phyloP scores from a whole-genome alignment of 2,797 vertebrate species.

The Streptopelia turtur region DNA sequence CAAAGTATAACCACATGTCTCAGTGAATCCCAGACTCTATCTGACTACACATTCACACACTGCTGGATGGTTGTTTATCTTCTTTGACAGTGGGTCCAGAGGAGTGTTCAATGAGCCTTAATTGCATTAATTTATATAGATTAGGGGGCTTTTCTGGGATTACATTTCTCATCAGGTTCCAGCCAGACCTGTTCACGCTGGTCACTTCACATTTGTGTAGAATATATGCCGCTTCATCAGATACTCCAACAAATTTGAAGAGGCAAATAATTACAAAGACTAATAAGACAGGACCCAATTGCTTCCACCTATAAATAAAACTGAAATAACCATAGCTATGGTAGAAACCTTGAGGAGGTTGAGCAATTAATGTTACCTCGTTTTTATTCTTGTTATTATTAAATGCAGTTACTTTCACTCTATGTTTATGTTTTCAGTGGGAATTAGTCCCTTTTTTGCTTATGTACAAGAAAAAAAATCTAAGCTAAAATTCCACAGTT shows the following conservation, averaged over 20 bases:
- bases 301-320: not conserved
- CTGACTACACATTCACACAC: constrained; percentile 11
- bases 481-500: not conserved
- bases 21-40: constrained; percentile 11
- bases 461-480: not conserved
- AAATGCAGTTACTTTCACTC: not conserved
- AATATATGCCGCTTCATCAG: not conserved
- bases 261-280: not conserved
- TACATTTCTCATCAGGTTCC: constrained; percentile 17
- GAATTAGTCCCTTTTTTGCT: not conserved
- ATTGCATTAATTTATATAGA: constrained; percentile 57
- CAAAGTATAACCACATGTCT: not conserved
- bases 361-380: not conserved
- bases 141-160: not conserved
- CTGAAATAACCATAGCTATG: not conserved
- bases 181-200: not conserved
- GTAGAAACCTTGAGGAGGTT: not conserved
- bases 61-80: constrained; percentile 24
- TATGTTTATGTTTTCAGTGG: not conserved
- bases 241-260: not conserved
- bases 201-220: constrained; percentile 12
- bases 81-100: constrained; percentile 24
- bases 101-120: constrained; percentile 3
- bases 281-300: not conserved
- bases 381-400: not conserved